These are phyloP conservation scores for Poliocrania exsul DNA, from an alignment of 2,797 vertebrate species.

Conservation along the genomic window DNA sequence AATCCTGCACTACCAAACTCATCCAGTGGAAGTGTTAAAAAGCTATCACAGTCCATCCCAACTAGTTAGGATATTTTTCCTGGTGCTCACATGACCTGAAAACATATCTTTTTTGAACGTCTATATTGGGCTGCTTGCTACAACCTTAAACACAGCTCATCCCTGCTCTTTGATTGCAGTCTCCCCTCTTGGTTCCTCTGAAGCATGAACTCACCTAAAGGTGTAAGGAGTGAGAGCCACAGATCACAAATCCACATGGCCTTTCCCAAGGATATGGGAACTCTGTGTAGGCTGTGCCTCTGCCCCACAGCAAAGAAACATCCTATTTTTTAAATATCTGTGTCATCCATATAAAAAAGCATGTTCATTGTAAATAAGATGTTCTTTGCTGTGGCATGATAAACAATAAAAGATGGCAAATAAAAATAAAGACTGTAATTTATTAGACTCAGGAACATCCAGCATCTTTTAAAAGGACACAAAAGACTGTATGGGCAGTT, in stretches of 20 bases:
- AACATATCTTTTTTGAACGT: background rate
- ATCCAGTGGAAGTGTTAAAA: background rate
- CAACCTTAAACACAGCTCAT: background rate
- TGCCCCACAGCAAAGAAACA: background rate
- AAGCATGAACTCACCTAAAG: background rate
- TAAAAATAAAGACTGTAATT: background rate
- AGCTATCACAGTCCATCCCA: background rate
- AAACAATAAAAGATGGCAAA: background rate
- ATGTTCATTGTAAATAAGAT: background rate
- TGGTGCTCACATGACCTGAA: background rate
- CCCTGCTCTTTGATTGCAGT: background rate
- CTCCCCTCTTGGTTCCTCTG: background rate
- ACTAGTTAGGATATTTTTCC: background rate
- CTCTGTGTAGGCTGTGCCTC: background rate
- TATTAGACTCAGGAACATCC: background rate
- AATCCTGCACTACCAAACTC: background rate
- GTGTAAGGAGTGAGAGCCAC: background rate
- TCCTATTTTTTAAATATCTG: background rate
- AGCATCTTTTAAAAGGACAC: constrained; percentile 36
- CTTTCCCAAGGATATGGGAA: background rate
- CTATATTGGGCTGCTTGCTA: background rate
- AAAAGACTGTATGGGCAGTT: constrained; percentile 42
- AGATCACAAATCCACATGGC: background rate
- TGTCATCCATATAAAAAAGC: background rate
- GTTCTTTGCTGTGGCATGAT: background rate